A percentile compares a stretch with the other conserved stretches of the same genome.
phyloP scores from a whole-genome alignment of 1,140 invertebrate genomes.

The Monochamus saltuarius region DNA sequence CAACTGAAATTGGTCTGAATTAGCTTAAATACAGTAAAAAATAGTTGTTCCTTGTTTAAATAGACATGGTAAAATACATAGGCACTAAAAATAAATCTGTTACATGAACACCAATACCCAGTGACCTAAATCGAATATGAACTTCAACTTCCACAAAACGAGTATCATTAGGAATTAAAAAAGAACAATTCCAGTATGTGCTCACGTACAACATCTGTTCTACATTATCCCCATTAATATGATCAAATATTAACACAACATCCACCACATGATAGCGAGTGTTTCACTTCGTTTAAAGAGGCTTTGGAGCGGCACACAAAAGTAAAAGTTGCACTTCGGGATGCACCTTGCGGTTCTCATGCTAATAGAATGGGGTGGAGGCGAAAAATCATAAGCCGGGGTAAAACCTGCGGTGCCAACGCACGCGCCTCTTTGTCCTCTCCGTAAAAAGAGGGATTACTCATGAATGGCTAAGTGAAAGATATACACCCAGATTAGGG shows the following conservation, averaged over 20 bases:
- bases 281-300: constrained; percentile 6
- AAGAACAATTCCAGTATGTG: too few species aligned
- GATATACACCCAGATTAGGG: constrained; percentile 40
- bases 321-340: constrained; percentile 23
- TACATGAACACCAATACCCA: too few species aligned
- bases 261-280: background rate
- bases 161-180: too few species aligned
- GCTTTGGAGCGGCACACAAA: background rate
- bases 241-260: constrained; percentile 10
- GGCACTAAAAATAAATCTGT: too few species aligned
- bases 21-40: too few species aligned
- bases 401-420: constrained; percentile 24
- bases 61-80: too few species aligned
- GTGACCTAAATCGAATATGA: too few species aligned
- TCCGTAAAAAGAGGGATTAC: constrained; percentile 38
- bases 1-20: too few species aligned
- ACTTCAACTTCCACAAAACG: too few species aligned
- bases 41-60: too few species aligned
- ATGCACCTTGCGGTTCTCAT: constrained; percentile 27
- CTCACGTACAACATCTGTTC: too few species aligned
- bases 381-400: constrained; percentile 20
- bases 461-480: constrained; percentile 44
- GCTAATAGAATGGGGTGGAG: constrained; percentile 25
- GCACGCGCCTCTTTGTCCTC: constrained; percentile 34
- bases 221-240: background rate